These are phyloP conservation scores for Hypotaenidia philippensis DNA, from an alignment of 2,797 vertebrate species.

Conservation along the genomic window DNA sequence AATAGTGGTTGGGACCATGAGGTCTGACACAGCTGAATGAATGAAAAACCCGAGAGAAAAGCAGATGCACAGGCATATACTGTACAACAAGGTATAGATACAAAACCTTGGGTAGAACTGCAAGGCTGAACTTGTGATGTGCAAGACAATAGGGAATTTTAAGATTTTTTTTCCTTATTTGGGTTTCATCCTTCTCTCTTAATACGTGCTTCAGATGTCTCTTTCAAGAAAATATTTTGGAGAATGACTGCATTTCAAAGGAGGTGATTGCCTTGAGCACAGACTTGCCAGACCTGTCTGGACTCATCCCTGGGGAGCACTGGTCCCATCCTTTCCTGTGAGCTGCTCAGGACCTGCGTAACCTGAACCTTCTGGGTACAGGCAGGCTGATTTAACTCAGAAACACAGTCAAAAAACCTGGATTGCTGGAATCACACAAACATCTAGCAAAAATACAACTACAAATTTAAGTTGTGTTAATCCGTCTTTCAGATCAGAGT, in stretches of 20 bases:
- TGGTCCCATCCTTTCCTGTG: conserved; percentile 2
- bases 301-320: not conserved
- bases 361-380: not conserved
- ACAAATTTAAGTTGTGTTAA: not conserved
- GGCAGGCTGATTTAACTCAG: not conserved
- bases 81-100: not conserved
- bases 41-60: not conserved
- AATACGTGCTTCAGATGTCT: not conserved
- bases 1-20: not conserved
- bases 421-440: not conserved
- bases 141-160: not conserved
- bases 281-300: conserved; percentile 44
- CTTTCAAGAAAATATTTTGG: conserved; percentile 8
- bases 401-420: not conserved
- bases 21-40: not conserved
- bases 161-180: not conserved
- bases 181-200: not conserved
- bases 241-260: conserved; percentile 36
- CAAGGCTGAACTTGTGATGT: not conserved
- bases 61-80: not conserved
- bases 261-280: conserved; percentile 38
- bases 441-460: not conserved
- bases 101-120: not conserved
- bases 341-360: not conserved
- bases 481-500: not conserved